A percentile compares a stretch with the other conserved stretches of the same genome.
phyloP scores from a whole-genome alignment of 2,888 invertebrate species.

The Sympetrum striolatum region DNA sequence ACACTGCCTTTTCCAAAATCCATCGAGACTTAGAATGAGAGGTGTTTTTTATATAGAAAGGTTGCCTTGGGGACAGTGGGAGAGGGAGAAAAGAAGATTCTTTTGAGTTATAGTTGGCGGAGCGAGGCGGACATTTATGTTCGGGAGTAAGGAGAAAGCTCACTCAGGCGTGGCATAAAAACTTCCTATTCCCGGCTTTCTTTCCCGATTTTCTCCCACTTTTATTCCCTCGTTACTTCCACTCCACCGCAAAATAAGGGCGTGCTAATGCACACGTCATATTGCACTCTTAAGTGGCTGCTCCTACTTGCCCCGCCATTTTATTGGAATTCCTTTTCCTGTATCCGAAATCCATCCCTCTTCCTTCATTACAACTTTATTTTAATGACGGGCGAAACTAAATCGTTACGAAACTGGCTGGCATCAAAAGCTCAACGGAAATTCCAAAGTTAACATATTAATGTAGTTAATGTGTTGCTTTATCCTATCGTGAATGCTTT shows the following conservation, averaged over 20 bases:
- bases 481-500: too few relatives aligned
- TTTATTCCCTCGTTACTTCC: not conserved
- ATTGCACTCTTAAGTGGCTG: not conserved
- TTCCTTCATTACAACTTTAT: not conserved
- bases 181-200: not conserved
- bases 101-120: slow-evolving; percentile 27
- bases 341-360: not conserved
- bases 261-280: slow-evolving; percentile 5
- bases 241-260: not conserved
- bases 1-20: not conserved
- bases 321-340: not conserved
- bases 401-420: too few relatives aligned
- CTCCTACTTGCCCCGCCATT: not conserved
- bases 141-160: slow-evolving; percentile 7
- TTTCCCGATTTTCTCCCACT: not conserved
- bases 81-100: not conserved
- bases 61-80: not conserved
- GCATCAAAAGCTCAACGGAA: too few relatives aligned
- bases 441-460: too few relatives aligned
- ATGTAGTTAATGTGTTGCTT: too few relatives aligned
- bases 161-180: slow-evolving; percentile 21
- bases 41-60: not conserved
- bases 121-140: slow-evolving; percentile 18
- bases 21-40: not conserved
- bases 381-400: too few relatives aligned